These are phyloP conservation scores for Emydoidea blandingii DNA, from an alignment of 2,797 vertebrate species.

Conservation along the genomic window DNA sequence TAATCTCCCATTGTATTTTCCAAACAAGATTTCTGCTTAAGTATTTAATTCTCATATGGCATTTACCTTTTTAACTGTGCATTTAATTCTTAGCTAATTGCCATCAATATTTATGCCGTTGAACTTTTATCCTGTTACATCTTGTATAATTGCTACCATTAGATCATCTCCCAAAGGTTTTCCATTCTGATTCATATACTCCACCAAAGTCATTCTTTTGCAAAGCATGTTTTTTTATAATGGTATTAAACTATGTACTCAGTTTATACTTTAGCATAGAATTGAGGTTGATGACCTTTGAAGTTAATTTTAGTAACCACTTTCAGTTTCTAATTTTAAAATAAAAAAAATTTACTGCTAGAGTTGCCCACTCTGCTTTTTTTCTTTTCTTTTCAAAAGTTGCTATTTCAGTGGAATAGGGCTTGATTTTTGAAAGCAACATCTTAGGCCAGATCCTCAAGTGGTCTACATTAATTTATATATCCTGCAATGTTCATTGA, in stretches of 20 bases:
- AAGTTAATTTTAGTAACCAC: slow-evolving; percentile 26
- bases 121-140: slow-evolving; percentile 77
- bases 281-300: slow-evolving; percentile 12
- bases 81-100: slow-evolving; percentile 81
- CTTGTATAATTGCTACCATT: slow-evolving; percentile 76
- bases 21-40: slow-evolving; percentile 74
- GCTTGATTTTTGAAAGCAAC: background rate
- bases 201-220: slow-evolving; percentile 50
- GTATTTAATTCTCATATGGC: slow-evolving; percentile 71
- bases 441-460: background rate
- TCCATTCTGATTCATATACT: slow-evolving; percentile 57
- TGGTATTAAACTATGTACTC: slow-evolving; percentile 28
- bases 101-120: slow-evolving; percentile 80
- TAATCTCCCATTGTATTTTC: slow-evolving; percentile 65
- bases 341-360: background rate
- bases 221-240: slow-evolving; percentile 51
- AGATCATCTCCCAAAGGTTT: slow-evolving; percentile 78
- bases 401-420: background rate
- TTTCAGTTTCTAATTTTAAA: slow-evolving; percentile 20
- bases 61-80: slow-evolving; percentile 76
- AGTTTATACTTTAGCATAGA: slow-evolving; percentile 10
- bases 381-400: background rate
- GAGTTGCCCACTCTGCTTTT: background rate
- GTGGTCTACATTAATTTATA: background rate
- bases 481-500: background rate